Base-by-base conservation (phyloP, 2,888 invertebrate genomes). In the Phengaris arion region DNA sequence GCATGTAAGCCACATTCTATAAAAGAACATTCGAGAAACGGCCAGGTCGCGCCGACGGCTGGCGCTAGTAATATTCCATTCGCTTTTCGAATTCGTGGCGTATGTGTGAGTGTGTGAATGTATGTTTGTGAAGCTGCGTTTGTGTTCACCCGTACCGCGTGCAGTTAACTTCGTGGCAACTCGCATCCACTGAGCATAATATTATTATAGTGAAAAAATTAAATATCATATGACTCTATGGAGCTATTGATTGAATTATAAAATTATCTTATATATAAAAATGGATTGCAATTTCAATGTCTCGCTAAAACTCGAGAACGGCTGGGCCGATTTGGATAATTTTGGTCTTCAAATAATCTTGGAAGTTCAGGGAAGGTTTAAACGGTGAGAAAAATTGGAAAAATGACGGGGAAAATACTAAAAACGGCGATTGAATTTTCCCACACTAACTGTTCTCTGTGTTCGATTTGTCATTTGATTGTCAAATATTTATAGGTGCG, bases 1-100 rank as follows among this genome's bases (percentile, higher is more conserved):
- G 77, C 64, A 77, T 74, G 76, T 77, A 75, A 72, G 72, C 59
- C 74, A 76, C 80, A 79, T 79, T 76, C 79, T 78, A 77, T 77
- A 77, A 72, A 79, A 79, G 87, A 89, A 87, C 82, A 80, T 88
- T 88, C 90, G 87, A 90, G 89, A 90, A 52, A 83, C 77, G 78
- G 80, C 80, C 81, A 79, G 80, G 79, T 79, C 82, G 57, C 22
- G 57, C 80, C 80, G 81, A 80, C 80, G 74, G 79, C 79, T 79
- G 80, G 81, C 80, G 81, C 83, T 84, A 83, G 90, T 86, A 89
- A 86, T 88, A 89, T 91, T 91, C 90, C 91, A 87, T 84, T 87
- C 85, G 82, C 84, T 85, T 89, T 89, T 87, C 84, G 85, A 85
- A 83, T 83, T 82, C 70, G 81, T 84, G 83, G 72, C 72, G 13